These are phyloP conservation scores for Drosophila falleni DNA, from an alignment of 2,888 invertebrate species.

Conservation along the genomic window DNA sequence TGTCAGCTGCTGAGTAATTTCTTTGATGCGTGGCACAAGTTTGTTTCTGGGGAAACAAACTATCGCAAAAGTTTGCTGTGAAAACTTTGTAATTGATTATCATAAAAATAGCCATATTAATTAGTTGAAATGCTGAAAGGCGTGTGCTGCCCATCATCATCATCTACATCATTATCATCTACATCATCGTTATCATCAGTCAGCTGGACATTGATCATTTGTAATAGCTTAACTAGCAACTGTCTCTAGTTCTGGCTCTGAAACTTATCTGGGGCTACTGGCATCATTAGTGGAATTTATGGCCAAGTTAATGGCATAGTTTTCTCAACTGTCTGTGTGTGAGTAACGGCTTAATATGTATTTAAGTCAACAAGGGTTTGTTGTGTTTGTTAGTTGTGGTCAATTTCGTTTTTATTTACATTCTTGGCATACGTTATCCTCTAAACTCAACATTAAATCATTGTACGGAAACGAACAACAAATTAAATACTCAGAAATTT, in stretches of 20 bases:
- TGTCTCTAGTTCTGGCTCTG: background rate
- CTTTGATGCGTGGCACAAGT: slow-evolving; percentile 60
- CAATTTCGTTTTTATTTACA: slow-evolving; percentile 8
- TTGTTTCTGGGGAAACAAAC: slow-evolving; percentile 44
- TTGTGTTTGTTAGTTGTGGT: slow-evolving; percentile 16
- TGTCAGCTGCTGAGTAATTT: slow-evolving; percentile 58
- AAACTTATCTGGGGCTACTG: slow-evolving; percentile 19
- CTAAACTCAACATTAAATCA: too few relatives aligned
- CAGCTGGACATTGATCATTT: slow-evolving; percentile 47
- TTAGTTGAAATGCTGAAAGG: slow-evolving; percentile 52
- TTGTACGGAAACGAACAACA: background rate
- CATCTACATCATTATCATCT: slow-evolving; percentile 11
- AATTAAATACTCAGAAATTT: background rate
- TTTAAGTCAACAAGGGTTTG: slow-evolving; percentile 24
- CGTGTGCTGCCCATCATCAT: slow-evolving; percentile 19
- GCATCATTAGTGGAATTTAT: slow-evolving; percentile 68
- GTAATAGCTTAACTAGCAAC: slow-evolving; percentile 11
- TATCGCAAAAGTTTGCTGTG: slow-evolving; percentile 49
- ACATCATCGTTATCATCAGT: slow-evolving; percentile 10
- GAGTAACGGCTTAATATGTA: slow-evolving; percentile 46
- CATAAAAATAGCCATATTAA: slow-evolving; percentile 71
- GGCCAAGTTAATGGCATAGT: slow-evolving; percentile 66
- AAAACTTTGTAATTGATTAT: slow-evolving; percentile 79
- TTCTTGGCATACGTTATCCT: background rate
- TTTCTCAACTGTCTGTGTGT: slow-evolving; percentile 35